Base-by-base conservation (phyloP, 2,113 vertebrate genomes). In the Rafetus swinhoei region DNA sequence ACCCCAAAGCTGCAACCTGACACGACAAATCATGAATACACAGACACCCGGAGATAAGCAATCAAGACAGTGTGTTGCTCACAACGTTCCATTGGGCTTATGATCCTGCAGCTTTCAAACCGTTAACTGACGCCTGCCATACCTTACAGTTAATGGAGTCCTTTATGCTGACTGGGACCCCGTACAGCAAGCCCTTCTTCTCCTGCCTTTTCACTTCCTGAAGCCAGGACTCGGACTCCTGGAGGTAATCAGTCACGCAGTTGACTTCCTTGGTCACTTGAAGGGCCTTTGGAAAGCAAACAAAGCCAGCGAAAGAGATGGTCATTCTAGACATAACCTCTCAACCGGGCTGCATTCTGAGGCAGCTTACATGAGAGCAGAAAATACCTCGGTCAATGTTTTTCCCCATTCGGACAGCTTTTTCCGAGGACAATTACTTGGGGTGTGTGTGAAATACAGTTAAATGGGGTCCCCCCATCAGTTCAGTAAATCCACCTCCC, bases 121-220 rank as follows among this genome's bases (percentile, higher is more conserved):
- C 13, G 24, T 14, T 14, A 59, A 6, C 3, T 0, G 0, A 0
- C 0, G 3, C 25, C 60, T 53, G 53, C 0, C 1, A 19, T 97
- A 99, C 99, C 98, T 99, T 96, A 88, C 95, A 98, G 21, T 81
- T 12, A 3, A 98, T 6, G 84, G 98, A 98, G 9, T 99, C 99
- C 93, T 99, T 99, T 93, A 99, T 96, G 96, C 99, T 99, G 84
- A 99, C 88, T 39, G 99, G 99, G 79, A 99, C 96, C 50, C 96
- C 97, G 0, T 96, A 97, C n/a, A 97, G 96, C 90, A 97, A 93
- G 32, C 95, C 94, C 2, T 0, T 96, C 97, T 35, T 98, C 98
- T 90, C 97, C 1, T 84, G 27, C 59, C 77, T 85, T 57, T 91
- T 94, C 0, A 89, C 16, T 19, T 95, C 95, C 93, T 77, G 96